Base-by-base conservation (phyloP, 2,888 invertebrate species). In the Pomacea canaliculata region DNA sequence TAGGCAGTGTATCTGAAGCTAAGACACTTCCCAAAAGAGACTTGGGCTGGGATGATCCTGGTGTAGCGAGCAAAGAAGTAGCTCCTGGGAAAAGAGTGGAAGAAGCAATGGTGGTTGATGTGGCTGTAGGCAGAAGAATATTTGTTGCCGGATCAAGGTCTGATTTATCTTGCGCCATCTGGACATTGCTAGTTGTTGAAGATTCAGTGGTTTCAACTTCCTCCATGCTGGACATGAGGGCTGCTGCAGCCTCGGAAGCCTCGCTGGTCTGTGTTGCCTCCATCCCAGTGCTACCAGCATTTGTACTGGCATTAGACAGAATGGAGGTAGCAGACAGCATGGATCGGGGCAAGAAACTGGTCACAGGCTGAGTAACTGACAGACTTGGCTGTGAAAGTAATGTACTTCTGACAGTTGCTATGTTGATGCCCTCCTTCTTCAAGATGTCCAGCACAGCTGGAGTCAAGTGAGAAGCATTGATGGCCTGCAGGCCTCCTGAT, bases 371-470 rank as follows among this genome's bases (percentile, higher is more conserved):
- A 37, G 67, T n/a, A 65, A 60, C 16, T 7, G 23, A 51, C 7
- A 12, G 46, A 18, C 27, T 49, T 0, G n/a, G n/a, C 16, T 63
- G 63, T 18, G 62, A 16, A 49, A 49, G 68, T 19, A 46, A 12
- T 46, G 69, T n/a, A 3, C 62, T 67, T 59, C 68, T 74, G 23
- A 74, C 16, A 9, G 73, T 13, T 19, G 67, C 69, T 49, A 74
- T 37, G 23, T 74, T 74, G 48, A 74, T 37, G 7, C 73, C 73
- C 27, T 74, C 67, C 37, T 74, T 74, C 69, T 74, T 74, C 49
- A 74, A 67, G 1, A 49, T 48, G 10, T 74, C 73, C 68, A 74
- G 62, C 9, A 74, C 37, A 67, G 73, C 73, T 27, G 73, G 73
- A 19, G 73, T 69, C n/a, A 74, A 19, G 10, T 59, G 0, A 9